Percentiles rank a stretch among this genome's conserved stretches.
These are phyloP conservation scores for Lateolabrax maculatus DNA, from an alignment of 2,797 vertebrate species.

Conservation along the genomic window DNA sequence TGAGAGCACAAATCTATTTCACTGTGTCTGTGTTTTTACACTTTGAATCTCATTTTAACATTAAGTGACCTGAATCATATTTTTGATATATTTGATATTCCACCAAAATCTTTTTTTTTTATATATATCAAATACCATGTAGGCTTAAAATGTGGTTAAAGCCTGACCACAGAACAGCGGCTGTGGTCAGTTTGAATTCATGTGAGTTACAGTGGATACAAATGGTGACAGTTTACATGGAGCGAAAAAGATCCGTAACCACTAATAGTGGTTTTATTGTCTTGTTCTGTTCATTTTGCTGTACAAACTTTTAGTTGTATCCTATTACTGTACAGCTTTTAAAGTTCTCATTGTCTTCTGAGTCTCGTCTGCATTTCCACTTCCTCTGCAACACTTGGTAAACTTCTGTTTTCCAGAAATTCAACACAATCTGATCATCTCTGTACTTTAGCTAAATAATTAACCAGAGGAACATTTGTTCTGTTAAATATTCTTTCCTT, in stretches of 20 bases:
- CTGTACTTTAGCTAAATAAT: neutral
- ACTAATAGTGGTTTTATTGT: too few species aligned
- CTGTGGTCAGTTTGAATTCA: neutral
- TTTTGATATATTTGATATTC: too few species aligned
- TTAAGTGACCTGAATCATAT: too few species aligned
- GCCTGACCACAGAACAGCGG: neutral
- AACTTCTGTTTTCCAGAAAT: neutral
- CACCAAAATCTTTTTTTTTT: neutral
- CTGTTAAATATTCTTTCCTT: neutral
- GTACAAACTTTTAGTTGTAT: neutral
- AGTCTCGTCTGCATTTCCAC: neutral
- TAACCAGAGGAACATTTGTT: neutral
- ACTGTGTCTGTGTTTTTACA: neutral
- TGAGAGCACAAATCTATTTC: neutral
- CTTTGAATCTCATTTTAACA: neutral
- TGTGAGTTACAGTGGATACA: neutral
- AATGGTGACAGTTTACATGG: neutral
- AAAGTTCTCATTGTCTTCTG: too few species aligned
- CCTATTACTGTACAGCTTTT: too few species aligned
- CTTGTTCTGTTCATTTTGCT: neutral
- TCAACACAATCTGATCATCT: neutral
- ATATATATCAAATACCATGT: neutral
- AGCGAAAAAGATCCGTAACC: neutral
- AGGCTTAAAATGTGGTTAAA: neutral
- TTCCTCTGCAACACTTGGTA: neutral